A percentile compares a stretch with the other conserved stretches of the same genome.
Conservation (phyloP, 2,888 invertebrate genomes). For the Oscheius sp. region DNA sequence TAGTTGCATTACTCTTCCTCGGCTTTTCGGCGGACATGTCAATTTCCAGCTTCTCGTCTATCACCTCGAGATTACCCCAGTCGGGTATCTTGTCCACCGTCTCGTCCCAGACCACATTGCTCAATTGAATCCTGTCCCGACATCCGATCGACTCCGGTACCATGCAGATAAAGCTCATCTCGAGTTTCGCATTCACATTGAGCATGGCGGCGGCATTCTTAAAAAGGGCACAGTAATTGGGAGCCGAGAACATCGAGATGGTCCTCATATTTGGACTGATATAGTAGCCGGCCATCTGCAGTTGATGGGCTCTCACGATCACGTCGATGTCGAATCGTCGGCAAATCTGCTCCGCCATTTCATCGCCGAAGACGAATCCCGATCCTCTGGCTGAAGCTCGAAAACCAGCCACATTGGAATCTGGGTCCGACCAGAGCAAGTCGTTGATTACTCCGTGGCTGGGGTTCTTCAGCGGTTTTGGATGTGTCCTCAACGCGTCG, state of each 20-base stretch:
- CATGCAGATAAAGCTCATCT: slow-evolving; percentile 32
- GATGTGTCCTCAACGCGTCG: slow-evolving; percentile 43
- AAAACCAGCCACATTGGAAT: slow-evolving; percentile 54
- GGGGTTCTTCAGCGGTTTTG: slow-evolving; percentile 49
- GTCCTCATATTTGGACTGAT: not conserved
- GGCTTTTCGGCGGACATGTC: not conserved
- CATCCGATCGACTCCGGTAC: slow-evolving; percentile 44
- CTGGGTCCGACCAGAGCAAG: slow-evolving; percentile 63
- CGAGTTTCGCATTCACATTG: not conserved
- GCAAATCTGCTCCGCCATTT: too few species aligned
- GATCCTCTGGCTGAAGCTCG: slow-evolving; percentile 56
- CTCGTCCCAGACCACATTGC: slow-evolving; percentile 10
- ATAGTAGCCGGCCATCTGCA: slow-evolving; percentile 2
- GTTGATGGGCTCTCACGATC: slow-evolving; percentile 12
- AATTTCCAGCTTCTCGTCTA: too few species aligned
- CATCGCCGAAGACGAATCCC: slow-evolving; percentile 44
- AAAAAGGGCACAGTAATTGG: slow-evolving; percentile 14
- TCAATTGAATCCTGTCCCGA: not conserved
- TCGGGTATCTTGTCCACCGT: not conserved
- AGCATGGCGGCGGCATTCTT: slow-evolving; percentile 6
- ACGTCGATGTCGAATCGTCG: not conserved
- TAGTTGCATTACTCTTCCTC: too few species aligned
- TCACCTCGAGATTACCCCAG: not conserved
- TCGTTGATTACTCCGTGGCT: slow-evolving; percentile 61
- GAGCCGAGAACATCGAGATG: slow-evolving; percentile 10